phyloP scores from a whole-genome alignment of 2,888 invertebrate genomes.

The Drosophila limbata region DNA sequence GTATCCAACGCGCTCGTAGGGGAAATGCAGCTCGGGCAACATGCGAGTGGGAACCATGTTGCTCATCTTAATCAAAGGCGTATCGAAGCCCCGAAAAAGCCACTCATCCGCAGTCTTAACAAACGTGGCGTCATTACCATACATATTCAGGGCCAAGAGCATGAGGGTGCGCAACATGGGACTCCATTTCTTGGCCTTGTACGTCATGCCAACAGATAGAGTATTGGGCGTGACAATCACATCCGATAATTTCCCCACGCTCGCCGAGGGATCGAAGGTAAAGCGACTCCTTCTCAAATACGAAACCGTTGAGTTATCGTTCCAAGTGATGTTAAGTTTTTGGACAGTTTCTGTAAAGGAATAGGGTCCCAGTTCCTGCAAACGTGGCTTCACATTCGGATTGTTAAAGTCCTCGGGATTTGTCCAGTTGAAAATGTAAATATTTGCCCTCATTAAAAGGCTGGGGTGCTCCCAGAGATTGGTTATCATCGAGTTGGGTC shows the following conservation, averaged over 20 bases:
- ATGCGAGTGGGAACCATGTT: conserved; percentile 86
- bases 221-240: conserved; percentile 66
- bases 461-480: conserved; percentile 88
- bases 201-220: conserved; percentile 65
- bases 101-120: conserved; percentile 89
- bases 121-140: conserved; percentile 87
- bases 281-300: conserved; percentile 89
- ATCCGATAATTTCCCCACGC: conserved; percentile 64
- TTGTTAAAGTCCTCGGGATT: conserved; percentile 88
- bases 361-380: conserved; percentile 88
- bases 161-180: conserved; percentile 81
- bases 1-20: conserved; percentile 93
- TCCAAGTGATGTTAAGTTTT: conserved; percentile 90
- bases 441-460: conserved; percentile 87
- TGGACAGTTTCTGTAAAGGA: conserved; percentile 88
- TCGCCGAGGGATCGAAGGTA: conserved; percentile 86
- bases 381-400: conserved; percentile 86
- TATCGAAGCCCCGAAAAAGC: conserved; percentile 92
- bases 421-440: conserved; percentile 92
- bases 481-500: conserved; percentile 86
- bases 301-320: conserved; percentile 90
- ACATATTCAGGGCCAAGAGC: conserved; percentile 87
- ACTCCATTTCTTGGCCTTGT: conserved; percentile 61
- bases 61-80: conserved; percentile 87
- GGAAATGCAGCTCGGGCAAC: conserved; percentile 86